phyloP scores from a whole-genome alignment of 2,113 vertebrate species.

The Azemiops feae region DNA sequence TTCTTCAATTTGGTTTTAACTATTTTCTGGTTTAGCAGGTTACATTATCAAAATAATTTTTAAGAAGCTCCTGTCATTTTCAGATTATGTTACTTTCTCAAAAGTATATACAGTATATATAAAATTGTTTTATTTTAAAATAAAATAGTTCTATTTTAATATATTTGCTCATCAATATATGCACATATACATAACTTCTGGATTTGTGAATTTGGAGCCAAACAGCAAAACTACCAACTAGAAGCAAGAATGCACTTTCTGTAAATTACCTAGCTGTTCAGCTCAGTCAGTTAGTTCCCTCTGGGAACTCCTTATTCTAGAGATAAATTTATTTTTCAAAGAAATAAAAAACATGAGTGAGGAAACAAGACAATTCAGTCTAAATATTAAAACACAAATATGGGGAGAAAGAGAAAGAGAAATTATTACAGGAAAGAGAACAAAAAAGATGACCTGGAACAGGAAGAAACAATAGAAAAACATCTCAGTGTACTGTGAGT shows the following conservation, averaged over 20 bases:
- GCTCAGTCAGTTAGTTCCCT: slow-evolving; percentile 41
- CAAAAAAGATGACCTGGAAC: slow-evolving; percentile 31
- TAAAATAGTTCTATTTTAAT: background rate
- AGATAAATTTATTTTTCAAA: slow-evolving; percentile 12
- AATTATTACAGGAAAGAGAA: slow-evolving; percentile 52
- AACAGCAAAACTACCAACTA: slow-evolving; percentile 32
- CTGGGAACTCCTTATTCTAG: background rate
- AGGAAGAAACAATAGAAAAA: slow-evolving; percentile 46
- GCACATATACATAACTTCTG: slow-evolving; percentile 13
- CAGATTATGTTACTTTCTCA: background rate
- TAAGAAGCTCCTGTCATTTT: background rate
- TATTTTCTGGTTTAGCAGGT: background rate
- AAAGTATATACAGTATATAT: background rate
- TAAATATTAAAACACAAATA: slow-evolving; percentile 15
- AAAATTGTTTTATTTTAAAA: background rate
- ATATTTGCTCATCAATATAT: background rate
- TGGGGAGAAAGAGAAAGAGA: slow-evolving; percentile 49
- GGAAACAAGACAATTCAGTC: slow-evolving; percentile 18
- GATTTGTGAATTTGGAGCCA: slow-evolving; percentile 30
- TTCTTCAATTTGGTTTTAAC: background rate
- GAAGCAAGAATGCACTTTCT: slow-evolving; percentile 35
- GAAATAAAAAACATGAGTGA: slow-evolving; percentile 34
- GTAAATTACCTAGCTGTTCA: slow-evolving; percentile 55
- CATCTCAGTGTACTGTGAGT: background rate
- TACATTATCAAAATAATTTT: background rate